Evolutionary conservation across 2,797 vertebrate genomes (phyloP).

Genomic region (Lutjanus argentimaculatus): DNA sequence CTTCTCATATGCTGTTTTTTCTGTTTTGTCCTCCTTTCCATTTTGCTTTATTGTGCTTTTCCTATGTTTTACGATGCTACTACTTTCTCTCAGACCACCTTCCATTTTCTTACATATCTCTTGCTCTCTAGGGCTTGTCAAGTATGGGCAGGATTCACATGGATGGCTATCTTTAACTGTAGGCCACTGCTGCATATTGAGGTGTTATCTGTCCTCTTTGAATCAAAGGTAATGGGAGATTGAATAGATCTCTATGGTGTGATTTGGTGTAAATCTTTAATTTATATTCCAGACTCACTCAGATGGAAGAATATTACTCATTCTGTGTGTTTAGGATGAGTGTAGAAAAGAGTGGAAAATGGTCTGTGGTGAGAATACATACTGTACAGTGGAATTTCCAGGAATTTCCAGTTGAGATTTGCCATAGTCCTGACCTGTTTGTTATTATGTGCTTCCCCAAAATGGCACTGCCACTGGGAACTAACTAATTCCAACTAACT

Average conservation of each 20-base stretch:
- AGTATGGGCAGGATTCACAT: slow-evolving; percentile 57
- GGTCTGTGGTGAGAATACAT: slow-evolving; percentile 26
- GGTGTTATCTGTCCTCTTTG: slow-evolving; percentile 64
- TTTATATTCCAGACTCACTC: slow-evolving; percentile 64
- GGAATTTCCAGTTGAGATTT: slow-evolving; percentile 20
- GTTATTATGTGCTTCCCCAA: neutral
- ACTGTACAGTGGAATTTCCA: slow-evolving; percentile 18
- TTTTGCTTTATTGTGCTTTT: neutral
- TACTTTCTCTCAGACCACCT: slow-evolving; percentile 28
- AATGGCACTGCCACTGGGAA: neutral
- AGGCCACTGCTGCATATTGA: slow-evolving; percentile 62
- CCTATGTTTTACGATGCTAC: neutral
- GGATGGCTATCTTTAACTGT: slow-evolving; percentile 66
- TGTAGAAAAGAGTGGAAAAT: slow-evolving; percentile 13
- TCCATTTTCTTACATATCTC: slow-evolving; percentile 48
- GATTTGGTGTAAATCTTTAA: slow-evolving; percentile 68
- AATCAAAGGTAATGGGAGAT: slow-evolving; percentile 60
- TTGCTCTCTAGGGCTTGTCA: slow-evolving; percentile 58
- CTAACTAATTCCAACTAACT: too few species aligned
- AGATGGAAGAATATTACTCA: slow-evolving; percentile 40
- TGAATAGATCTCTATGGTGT: slow-evolving; percentile 65
- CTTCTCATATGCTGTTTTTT: slow-evolving; percentile 30
- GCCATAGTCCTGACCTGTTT: neutral
- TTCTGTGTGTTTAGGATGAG: slow-evolving; percentile 28
- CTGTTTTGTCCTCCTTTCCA: slow-evolving; percentile 3